Evolutionary conservation across 1,140 invertebrate genomes (phyloP).

Genomic region (Cheumatopsyche charites): DNA sequence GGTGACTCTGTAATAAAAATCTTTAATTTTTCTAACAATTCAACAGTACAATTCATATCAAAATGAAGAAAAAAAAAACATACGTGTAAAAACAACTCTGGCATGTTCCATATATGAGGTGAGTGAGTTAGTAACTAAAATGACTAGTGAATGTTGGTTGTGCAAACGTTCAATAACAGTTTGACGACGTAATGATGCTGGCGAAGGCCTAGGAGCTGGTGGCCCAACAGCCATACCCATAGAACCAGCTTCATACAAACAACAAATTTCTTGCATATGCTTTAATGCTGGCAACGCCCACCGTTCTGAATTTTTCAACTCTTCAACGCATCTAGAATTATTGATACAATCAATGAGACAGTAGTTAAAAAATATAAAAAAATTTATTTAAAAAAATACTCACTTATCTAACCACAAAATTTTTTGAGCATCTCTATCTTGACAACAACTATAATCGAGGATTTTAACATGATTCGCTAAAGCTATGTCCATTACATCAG

Average conservation of each 20-base stretch:
- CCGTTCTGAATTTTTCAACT: slow-evolving; percentile 84
- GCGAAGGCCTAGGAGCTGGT: slow-evolving; percentile 61
- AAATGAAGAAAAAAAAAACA: background rate
- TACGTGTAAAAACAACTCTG: slow-evolving; percentile 70
- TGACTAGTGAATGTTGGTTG: slow-evolving; percentile 89
- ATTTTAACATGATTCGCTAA: slow-evolving; percentile 96
- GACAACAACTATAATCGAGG: slow-evolving; percentile 95
- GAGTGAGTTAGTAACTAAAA: slow-evolving; percentile 92
- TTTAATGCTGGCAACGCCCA: slow-evolving; percentile 96
- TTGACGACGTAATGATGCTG: slow-evolving; percentile 71
- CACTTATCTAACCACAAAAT: slow-evolving; percentile 90
- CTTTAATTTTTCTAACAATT: background rate
- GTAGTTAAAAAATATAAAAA: background rate
- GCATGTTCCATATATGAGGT: slow-evolving; percentile 91
- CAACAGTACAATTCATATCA: slow-evolving; percentile 2
- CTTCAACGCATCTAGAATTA: slow-evolving; percentile 79
- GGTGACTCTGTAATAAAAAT: slow-evolving; percentile 52
- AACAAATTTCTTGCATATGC: slow-evolving; percentile 95
- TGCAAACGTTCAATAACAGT: slow-evolving; percentile 91
- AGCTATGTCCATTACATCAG: slow-evolving; percentile 97
- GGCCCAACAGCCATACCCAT: slow-evolving; percentile 65
- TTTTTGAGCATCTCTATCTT: slow-evolving; percentile 95
- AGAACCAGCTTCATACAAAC: slow-evolving; percentile 84
- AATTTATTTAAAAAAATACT: slow-evolving; percentile 28
- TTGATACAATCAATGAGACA: background rate